Evolutionary conservation across 2,797 vertebrate genomes (phyloP).

Genomic region (Sparus aurata): DNA sequence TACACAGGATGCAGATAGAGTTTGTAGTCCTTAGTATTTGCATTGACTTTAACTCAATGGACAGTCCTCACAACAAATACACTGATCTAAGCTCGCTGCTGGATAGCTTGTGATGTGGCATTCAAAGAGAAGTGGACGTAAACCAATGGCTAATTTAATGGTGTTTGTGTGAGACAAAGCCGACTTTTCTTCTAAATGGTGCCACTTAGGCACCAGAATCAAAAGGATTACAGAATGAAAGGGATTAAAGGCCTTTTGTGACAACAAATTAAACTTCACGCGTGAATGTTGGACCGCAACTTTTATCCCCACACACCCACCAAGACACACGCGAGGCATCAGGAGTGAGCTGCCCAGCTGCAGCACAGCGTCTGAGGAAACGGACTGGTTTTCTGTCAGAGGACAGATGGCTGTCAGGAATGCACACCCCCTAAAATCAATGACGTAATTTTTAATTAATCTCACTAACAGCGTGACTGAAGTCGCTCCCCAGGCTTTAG

Average conservation of each 20-base stretch:
- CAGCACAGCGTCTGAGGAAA: constrained; percentile 26
- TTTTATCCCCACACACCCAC: constrained; percentile 22
- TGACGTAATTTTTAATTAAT: constrained; percentile 28
- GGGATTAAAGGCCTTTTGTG: constrained; percentile 65
- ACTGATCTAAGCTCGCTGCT: neutral
- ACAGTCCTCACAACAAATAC: neutral
- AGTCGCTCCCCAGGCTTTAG: neutral
- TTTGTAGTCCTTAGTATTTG: neutral
- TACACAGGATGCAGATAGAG: too few species aligned
- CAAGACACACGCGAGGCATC: constrained; percentile 1
- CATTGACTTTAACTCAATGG: neutral
- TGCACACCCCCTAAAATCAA: constrained; percentile 30
- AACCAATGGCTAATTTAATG: constrained; percentile 47
- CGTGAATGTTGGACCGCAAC: constrained; percentile 45
- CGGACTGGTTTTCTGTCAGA: constrained; percentile 41
- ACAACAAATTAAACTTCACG: constrained; percentile 63
- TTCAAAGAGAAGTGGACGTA: constrained; percentile 48
- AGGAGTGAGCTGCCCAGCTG: constrained; percentile 39
- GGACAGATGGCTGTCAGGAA: constrained; percentile 50
- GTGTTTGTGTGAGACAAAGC: constrained; percentile 62
- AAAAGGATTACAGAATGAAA: constrained; percentile 62
- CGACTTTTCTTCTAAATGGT: constrained; percentile 50
- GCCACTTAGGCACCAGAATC: constrained; percentile 64
- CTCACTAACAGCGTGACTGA: constrained; percentile 16
- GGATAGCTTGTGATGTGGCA: constrained; percentile 30